Conservation (phyloP, 2,888 invertebrate genomes). For the Synergus itoensis region DNA sequence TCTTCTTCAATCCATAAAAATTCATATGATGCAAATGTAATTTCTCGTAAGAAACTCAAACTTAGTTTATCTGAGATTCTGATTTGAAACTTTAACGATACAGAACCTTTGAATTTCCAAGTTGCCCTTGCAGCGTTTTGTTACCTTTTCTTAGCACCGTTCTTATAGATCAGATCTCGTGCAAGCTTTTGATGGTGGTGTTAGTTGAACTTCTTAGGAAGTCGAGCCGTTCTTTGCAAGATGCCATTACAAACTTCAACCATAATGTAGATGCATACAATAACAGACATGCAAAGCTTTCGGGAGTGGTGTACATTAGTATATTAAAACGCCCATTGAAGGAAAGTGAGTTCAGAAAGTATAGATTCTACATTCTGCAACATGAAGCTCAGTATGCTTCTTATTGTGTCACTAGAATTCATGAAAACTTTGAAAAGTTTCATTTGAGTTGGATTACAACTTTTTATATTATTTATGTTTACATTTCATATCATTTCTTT, state of each 20-base stretch:
- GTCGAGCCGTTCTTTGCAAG: conserved; percentile 21
- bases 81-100: conserved; percentile 26
- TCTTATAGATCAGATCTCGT: conserved; percentile 21
- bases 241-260: conserved; percentile 44
- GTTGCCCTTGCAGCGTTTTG: conserved; percentile 8
- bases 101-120: conserved; percentile 38
- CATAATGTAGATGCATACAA: conserved; percentile 32
- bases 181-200: not conserved
- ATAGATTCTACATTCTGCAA: not conserved
- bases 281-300: conserved; percentile 41
- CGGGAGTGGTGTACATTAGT: conserved; percentile 48
- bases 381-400: not conserved
- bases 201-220: conserved; percentile 23
- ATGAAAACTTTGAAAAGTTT: not conserved
- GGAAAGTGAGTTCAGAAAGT: conserved; percentile 34
- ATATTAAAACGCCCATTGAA: conserved; percentile 51
- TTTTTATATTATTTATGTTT: conserved; percentile 11
- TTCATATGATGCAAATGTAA: conserved; percentile 33
- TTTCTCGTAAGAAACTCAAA: conserved; percentile 17
- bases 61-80: conserved; percentile 6
- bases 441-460: not conserved
- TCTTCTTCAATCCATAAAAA: not conserved
- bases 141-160: not conserved
- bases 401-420: conserved; percentile 14
- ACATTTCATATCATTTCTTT: too few species aligned